Percentiles rank a stretch among this genome's conserved stretches.
phyloP scores from a whole-genome alignment of 2,113 vertebrate genomes.

The Vulpes lagopus region DNA sequence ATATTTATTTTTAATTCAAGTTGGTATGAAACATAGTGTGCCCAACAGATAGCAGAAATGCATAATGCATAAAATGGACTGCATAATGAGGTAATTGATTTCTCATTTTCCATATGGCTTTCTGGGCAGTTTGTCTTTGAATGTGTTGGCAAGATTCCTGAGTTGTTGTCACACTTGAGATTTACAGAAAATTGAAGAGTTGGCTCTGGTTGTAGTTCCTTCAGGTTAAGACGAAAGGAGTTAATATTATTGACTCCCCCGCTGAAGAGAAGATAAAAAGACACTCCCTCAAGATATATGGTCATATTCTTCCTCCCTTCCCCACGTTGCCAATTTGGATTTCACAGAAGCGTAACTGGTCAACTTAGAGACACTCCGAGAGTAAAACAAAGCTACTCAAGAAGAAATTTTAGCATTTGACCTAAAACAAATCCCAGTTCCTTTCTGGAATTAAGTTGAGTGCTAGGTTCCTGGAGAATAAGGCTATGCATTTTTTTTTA shows the following conservation, averaged over 20 bases:
- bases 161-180: background rate
- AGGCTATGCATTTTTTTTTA: background rate
- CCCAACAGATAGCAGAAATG: background rate
- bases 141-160: background rate
- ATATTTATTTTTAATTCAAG: background rate
- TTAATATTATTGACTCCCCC: background rate
- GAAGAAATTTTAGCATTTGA: constrained; percentile 6
- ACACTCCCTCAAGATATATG: background rate
- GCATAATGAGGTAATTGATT: background rate
- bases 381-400: background rate
- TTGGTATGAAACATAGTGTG: background rate
- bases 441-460: constrained; percentile 24
- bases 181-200: background rate
- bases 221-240: background rate
- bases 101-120: constrained; percentile 25
- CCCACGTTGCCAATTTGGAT: background rate
- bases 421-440: background rate
- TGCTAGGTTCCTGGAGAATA: background rate
- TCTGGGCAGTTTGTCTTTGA: constrained; percentile 10
- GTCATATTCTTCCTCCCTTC: background rate
- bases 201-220: background rate
- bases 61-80: background rate
- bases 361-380: background rate
- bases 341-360: background rate
- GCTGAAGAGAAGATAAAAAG: background rate